These are phyloP conservation scores for Acanthisitta chloris DNA, from an alignment of 2,113 vertebrate genomes.

Conservation along the genomic window DNA sequence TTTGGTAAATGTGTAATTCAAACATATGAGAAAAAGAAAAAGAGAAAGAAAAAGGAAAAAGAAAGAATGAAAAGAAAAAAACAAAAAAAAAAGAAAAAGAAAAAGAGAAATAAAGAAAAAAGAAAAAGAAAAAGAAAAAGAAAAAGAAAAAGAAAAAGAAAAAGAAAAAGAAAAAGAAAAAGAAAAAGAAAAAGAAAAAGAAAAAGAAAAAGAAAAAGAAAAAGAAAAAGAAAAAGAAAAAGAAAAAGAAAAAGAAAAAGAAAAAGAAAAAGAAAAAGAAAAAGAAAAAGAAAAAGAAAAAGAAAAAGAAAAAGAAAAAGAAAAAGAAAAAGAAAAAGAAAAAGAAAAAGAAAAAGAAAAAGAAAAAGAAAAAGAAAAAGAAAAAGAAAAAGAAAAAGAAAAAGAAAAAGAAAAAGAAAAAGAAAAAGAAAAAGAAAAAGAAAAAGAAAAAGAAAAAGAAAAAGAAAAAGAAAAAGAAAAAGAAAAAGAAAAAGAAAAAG, in stretches of 20 bases:
- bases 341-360: background rate
- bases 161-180: background rate
- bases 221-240: background rate
- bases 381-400: background rate
- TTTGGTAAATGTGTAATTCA: background rate
- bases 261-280: background rate
- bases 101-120: background rate
- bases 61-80: background rate
- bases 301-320: background rate
- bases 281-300: background rate
- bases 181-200: background rate
- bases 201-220: background rate
- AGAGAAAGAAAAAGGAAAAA: background rate
- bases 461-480: background rate
- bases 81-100: background rate
- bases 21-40: background rate
- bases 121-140: background rate
- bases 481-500: background rate
- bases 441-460: background rate
- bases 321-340: background rate
- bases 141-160: background rate
- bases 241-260: background rate
- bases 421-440: background rate
- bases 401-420: background rate
- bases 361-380: background rate